Evolutionary conservation across 2,797 vertebrate genomes (phyloP), one percentile per base, ranked within the genome.

Genomic region (Thalassophryne amazonica): DNA sequence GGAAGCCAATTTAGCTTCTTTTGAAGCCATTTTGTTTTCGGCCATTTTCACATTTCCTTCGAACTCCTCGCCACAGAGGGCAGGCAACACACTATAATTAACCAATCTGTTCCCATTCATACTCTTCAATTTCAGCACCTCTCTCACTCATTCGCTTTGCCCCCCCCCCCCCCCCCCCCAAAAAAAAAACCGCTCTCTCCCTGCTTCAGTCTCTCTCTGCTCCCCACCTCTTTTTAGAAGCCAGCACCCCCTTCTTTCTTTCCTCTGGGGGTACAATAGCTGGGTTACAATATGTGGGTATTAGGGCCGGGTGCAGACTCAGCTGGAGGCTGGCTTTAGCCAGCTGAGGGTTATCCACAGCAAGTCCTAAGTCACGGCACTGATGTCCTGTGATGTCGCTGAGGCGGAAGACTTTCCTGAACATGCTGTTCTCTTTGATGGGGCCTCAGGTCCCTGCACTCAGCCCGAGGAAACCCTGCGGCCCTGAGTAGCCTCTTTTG

Each of bases 351-450:
- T 83, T 82, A 81, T 84, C 80, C 78, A 40, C 31, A 64, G 69
- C 52, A 51, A 69, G 77, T 54, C 71, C 80, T 56, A 73, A 85
- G 80, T 86, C 84, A 78, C 57, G 47, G 73, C 76, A 61, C 68
- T 62, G 69, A 69, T 76, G 69, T 81, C 69, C 70, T 89, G 80
- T 89, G 89, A 89, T 90, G 89, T 86, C 59, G 80, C 86, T 87
- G 86, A 88, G 83, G 88, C 86, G 86, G 86, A 90, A 89, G 87
- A 78, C 78, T 82, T 83, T 76, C 52, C 78, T 87, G 85, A 85
- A 83, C 82, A 69, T 43, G 68, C 76, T 57, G 66, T 61, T 56
- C 54, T 69, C 85, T 88, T 87, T 88, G 87, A 87, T 84, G 83
- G 76, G 56, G 74, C 81, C 69, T 73, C 39, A 32, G 76, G 47